Evolutionary conservation across 2,113 vertebrate species (phyloP).

Genomic region (Solea senegalensis): DNA sequence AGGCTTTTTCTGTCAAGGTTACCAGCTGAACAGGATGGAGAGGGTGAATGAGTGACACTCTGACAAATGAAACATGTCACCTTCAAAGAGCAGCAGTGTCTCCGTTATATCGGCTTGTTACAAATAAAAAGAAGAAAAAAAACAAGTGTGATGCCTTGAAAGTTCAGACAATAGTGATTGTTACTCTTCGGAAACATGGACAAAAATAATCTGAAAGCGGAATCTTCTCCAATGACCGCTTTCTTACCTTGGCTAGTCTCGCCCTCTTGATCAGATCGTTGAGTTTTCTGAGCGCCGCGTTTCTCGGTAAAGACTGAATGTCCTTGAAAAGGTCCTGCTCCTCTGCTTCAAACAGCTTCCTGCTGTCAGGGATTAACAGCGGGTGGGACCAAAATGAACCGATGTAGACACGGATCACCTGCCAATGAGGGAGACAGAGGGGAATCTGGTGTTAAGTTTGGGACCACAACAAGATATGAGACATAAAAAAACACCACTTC

Average conservation of each 20-base stretch:
- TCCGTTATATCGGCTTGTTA: neutral
- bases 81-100: neutral
- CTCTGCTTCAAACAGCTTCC: conserved; percentile 96
- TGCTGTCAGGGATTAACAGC: conserved; percentile 93
- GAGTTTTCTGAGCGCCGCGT: conserved; percentile 94
- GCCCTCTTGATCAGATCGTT: conserved; percentile 98
- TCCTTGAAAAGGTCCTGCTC: conserved; percentile 97
- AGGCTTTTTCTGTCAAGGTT: conserved; percentile 54
- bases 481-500: no score
- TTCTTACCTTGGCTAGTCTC: conserved; percentile 91
- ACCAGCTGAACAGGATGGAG: conserved; percentile 42
- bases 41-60: conserved; percentile 5
- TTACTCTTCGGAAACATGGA: no score
- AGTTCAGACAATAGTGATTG: no score
- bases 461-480: neutral
- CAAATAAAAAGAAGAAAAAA: neutral
- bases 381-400: conserved; percentile 99
- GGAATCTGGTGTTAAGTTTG: no score
- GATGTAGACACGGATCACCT: conserved; percentile 96
- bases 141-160: neutral
- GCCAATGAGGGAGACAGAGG: neutral
- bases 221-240: neutral
- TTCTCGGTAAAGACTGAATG: conserved; percentile 95
- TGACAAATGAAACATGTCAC: conserved; percentile 1
- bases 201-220: neutral